Evolutionary conservation across 2,888 invertebrate genomes (phyloP).

Genomic region (Rutpela maculata): DNA sequence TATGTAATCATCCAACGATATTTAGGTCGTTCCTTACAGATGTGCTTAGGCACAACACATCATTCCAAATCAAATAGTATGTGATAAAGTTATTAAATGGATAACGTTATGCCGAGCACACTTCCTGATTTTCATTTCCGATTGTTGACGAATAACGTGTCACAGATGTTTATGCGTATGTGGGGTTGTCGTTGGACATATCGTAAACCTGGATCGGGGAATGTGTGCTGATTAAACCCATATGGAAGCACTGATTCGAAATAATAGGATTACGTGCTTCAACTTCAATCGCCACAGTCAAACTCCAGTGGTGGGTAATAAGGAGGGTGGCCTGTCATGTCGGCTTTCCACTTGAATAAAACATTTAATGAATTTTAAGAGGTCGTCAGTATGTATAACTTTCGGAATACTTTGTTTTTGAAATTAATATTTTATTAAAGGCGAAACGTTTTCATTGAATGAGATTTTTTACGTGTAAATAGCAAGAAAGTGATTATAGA

Average conservation of each 20-base stretch:
- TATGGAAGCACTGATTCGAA: constrained; percentile 62
- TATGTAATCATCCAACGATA: neutral
- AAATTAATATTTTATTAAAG: constrained; percentile 1
- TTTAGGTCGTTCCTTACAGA: neutral
- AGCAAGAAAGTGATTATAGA: too few species aligned
- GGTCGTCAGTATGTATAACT: constrained; percentile 27
- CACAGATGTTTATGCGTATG: constrained; percentile 51
- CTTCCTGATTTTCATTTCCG: constrained; percentile 50
- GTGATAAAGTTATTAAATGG: constrained; percentile 38
- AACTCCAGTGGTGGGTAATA: constrained; percentile 25
- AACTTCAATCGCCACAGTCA: constrained; percentile 47
- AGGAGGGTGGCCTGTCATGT: constrained; percentile 20
- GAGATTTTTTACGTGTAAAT: neutral
- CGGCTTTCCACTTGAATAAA: constrained; percentile 44
- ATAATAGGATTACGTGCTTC: constrained; percentile 62
- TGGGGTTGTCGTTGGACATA: constrained; percentile 42
- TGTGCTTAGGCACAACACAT: neutral
- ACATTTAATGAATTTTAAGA: constrained; percentile 51
- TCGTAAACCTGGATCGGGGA: constrained; percentile 55
- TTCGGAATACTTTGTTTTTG: neutral
- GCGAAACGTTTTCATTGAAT: too few species aligned
- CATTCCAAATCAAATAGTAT: neutral
- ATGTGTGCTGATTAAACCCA: constrained; percentile 61
- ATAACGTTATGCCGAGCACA: constrained; percentile 42
- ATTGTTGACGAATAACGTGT: constrained; percentile 56